Percentiles rank a stretch among this genome's conserved stretches.
These are phyloP conservation scores for Selene dorsalis DNA, from an alignment of 2,797 vertebrate genomes.

Conservation along the genomic window DNA sequence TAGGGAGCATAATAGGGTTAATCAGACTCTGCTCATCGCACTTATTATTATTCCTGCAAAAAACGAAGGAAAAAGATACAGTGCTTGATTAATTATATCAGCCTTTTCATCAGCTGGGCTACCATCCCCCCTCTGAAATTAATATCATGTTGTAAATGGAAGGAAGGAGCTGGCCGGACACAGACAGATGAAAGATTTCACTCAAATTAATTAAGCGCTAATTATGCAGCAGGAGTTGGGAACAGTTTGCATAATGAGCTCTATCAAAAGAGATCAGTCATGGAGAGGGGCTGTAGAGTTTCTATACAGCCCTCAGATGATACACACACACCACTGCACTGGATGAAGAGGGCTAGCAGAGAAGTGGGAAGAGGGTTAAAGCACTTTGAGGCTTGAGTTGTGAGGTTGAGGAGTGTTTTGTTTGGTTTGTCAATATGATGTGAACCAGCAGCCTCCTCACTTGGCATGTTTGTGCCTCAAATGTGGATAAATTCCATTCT, in stretches of 20 bases:
- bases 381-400: conserved; percentile 56
- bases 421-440: conserved; percentile 66
- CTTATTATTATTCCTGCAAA: conserved; percentile 88
- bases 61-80: conserved; percentile 90
- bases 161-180: conserved; percentile 91
- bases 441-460: conserved; percentile 44
- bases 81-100: conserved; percentile 95
- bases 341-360: conserved; percentile 64
- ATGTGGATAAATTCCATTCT: conserved; percentile 50
- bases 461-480: conserved; percentile 29
- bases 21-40: conserved; percentile 88
- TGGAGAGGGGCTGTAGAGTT: conserved; percentile 77
- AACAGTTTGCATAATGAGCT: conserved; percentile 90
- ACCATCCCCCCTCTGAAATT: conserved; percentile 89
- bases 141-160: conserved; percentile 96
- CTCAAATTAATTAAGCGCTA: conserved; percentile 94
- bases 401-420: conserved; percentile 67
- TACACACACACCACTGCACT: conserved; percentile 55
- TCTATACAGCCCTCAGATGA: conserved; percentile 77
- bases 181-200: conserved; percentile 95
- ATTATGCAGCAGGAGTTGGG: conserved; percentile 90
- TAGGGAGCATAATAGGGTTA: conserved; percentile 89
- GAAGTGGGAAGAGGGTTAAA: conserved; percentile 72
- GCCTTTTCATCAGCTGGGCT: conserved; percentile 88
- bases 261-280: conserved; percentile 86